Evolutionary conservation across 37 sponge, comb jelly and placozoan species (phyloP).

Genomic region (Haliclona indistincta): DNA sequence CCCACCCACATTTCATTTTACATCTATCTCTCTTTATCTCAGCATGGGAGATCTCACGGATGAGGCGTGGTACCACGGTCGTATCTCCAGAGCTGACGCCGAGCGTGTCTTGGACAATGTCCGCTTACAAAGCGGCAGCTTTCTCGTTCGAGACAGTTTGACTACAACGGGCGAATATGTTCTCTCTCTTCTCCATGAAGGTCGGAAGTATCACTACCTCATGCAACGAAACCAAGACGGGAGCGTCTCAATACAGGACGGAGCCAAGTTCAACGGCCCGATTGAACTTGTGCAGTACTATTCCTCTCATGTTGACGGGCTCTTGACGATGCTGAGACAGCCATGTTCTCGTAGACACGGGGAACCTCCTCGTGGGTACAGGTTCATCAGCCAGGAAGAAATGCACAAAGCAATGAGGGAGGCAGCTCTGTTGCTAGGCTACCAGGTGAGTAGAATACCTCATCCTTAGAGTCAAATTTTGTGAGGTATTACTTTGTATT

Average conservation of each 20-base stretch:
- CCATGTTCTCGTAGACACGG: slow-evolving; percentile 67
- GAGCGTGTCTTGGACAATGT: slow-evolving; percentile 62
- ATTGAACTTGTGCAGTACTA: slow-evolving; percentile 80
- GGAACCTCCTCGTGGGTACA: slow-evolving; percentile 73
- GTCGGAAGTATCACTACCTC: slow-evolving; percentile 69
- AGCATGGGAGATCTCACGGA: slow-evolving; percentile 52
- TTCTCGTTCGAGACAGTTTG: slow-evolving; percentile 81
- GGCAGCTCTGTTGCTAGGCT: slow-evolving; percentile 74
- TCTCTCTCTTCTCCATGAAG: slow-evolving; percentile 67
- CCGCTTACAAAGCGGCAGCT: slow-evolving; percentile 60
- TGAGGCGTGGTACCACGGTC: slow-evolving; percentile 86
- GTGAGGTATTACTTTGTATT: not conserved
- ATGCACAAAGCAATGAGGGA: slow-evolving; percentile 76
- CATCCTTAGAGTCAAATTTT: too few species aligned
- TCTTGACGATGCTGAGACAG: slow-evolving; percentile 64
- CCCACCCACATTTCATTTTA: too few species aligned
- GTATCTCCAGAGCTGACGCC: slow-evolving; percentile 76
- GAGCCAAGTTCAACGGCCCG: slow-evolving; percentile 70
- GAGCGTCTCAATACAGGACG: slow-evolving; percentile 80
- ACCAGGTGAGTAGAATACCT: slow-evolving; percentile 35
- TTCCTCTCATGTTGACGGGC: slow-evolving; percentile 60
- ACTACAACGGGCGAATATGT: slow-evolving; percentile 84
- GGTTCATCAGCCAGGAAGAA: slow-evolving; percentile 72
- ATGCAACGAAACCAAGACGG: slow-evolving; percentile 64
- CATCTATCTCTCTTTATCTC: too few species aligned